phyloP scores from a whole-genome alignment of 2,797 vertebrate genomes.

The Arctocebus calabarensis region DNA sequence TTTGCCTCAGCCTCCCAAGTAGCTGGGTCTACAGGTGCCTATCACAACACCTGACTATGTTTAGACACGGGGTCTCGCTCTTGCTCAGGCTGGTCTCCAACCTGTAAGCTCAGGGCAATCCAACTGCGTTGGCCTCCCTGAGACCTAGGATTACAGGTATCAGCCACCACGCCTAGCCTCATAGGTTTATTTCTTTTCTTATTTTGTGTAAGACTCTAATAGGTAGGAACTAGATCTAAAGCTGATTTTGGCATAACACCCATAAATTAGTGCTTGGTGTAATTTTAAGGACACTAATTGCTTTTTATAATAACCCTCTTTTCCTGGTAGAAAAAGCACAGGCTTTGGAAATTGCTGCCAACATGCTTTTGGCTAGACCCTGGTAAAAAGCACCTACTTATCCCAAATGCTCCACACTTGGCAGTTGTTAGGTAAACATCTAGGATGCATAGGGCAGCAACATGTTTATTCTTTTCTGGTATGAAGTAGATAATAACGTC shows the following conservation, averaged over 20 bases:
- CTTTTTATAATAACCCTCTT: slow-evolving; percentile 1
- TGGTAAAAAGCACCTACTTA: neutral
- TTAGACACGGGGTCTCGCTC: too few species aligned
- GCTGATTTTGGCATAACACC: neutral
- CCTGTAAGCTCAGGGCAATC: too few species aligned
- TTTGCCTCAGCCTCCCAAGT: too few species aligned
- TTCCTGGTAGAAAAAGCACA: neutral
- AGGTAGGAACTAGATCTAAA: slow-evolving; percentile 41
- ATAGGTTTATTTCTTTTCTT: neutral
- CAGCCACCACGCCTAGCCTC: too few species aligned
- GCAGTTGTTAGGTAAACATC: neutral
- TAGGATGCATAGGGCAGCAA: neutral
- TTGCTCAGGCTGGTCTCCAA: too few species aligned
- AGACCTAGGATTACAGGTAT: too few species aligned
- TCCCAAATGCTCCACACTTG: slow-evolving; percentile 1
- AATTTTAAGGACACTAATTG: slow-evolving; percentile 19
- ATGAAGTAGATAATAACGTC: neutral
- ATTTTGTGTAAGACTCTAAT: slow-evolving; percentile 13
- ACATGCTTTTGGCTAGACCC: neutral
- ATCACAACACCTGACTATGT: too few species aligned
- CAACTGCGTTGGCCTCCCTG: too few species aligned
- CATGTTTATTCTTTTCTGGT: slow-evolving; percentile 13
- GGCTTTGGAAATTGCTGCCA: neutral
- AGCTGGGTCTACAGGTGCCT: too few species aligned
- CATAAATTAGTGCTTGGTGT: slow-evolving; percentile 43